Percentiles rank a stretch among this genome's conserved stretches.
These are phyloP conservation scores for Sphyrna mokarran DNA, from an alignment of 2,113 vertebrate genomes.

Conservation along the genomic window DNA sequence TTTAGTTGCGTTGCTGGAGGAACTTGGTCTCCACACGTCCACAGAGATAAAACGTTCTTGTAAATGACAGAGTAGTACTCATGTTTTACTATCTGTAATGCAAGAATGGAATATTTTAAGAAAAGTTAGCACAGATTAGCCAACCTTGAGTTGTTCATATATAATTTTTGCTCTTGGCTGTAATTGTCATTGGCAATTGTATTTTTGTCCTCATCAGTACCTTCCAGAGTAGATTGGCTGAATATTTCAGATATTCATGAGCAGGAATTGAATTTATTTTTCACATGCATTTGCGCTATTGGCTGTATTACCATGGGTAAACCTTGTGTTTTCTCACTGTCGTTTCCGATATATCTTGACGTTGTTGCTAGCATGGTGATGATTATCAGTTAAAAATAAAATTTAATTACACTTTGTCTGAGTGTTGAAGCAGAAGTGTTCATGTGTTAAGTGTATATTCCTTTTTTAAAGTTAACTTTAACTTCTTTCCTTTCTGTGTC, in stretches of 20 bases:
- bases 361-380: not conserved
- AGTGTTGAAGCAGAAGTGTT: not conserved
- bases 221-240: not conserved
- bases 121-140: not conserved
- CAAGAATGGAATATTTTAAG: not conserved
- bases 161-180: not conserved
- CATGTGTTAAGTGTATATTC: not conserved
- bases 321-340: not conserved
- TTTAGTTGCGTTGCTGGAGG: not conserved
- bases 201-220: not conserved
- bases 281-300: not conserved
- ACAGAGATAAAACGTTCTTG: not conserved
- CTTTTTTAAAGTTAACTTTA: not conserved
- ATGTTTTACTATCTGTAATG: not conserved
- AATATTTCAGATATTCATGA: not conserved
- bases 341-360: not conserved
- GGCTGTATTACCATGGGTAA: not conserved
- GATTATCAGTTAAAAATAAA: not conserved
- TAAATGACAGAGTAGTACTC: not conserved
- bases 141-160: not conserved
- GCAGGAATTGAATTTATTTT: not conserved
- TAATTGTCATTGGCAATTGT: not conserved
- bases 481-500: not conserved
- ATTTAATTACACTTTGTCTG: not conserved
- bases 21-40: not conserved